phyloP scores from a whole-genome alignment of 1,140 invertebrate species.

The Paracyclopina nana region DNA sequence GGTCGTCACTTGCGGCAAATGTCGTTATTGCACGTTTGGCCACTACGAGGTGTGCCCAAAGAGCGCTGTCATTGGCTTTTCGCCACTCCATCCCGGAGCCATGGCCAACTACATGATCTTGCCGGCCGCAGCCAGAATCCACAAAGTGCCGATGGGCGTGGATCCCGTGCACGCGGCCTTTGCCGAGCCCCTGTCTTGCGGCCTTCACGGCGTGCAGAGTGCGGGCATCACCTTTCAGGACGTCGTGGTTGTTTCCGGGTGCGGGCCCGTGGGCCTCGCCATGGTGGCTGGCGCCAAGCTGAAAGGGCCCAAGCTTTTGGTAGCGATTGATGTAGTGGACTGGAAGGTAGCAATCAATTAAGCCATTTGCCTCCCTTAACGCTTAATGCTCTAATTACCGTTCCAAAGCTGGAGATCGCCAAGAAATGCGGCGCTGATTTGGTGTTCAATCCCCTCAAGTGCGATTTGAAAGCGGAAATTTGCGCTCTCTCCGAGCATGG shows the following conservation, averaged over 20 bases:
- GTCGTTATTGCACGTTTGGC: constrained; percentile 8
- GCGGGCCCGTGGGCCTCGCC: constrained; percentile 6
- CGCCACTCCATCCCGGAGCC: constrained; percentile 3
- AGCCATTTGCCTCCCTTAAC: too few relatives aligned
- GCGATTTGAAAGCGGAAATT: constrained; percentile 2
- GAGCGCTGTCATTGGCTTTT: constrained; percentile 2
- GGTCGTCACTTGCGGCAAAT: constrained; percentile 5
- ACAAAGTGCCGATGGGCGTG: constrained; percentile 1
- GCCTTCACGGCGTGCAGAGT: neutral
- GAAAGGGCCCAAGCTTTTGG: constrained; percentile 2
- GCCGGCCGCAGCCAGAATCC: neutral
- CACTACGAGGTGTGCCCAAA: constrained; percentile 5
- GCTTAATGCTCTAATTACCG: too few relatives aligned
- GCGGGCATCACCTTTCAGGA: constrained; percentile 1
- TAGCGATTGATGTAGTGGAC: constrained; percentile 1
- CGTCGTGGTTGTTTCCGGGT: constrained; percentile 10
- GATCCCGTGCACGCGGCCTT: constrained; percentile 1
- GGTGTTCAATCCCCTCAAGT: constrained; percentile 5
- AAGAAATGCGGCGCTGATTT: constrained; percentile 11
- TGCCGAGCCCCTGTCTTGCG: constrained; percentile 5
- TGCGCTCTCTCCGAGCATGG: neutral
- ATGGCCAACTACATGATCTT: constrained; percentile 11
- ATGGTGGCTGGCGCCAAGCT: constrained; percentile 12
- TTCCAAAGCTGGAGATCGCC: constrained; percentile 5
- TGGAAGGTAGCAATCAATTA: too few relatives aligned